Evolutionary conservation across 2,888 invertebrate species (phyloP), one percentile per base, ranked within the genome.

Genomic region (Beris chalybata): DNA sequence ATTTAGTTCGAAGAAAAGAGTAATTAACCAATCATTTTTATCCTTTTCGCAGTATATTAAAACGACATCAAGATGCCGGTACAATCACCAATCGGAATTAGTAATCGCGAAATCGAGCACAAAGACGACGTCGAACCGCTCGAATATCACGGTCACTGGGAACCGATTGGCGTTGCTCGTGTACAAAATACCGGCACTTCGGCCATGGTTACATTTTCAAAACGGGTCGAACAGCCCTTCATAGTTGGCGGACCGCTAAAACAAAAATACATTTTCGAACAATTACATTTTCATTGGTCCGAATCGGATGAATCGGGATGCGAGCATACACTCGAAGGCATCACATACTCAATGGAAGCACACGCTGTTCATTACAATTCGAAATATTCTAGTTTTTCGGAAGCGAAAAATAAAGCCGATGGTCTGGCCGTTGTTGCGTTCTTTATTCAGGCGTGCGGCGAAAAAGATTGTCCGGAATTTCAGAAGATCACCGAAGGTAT

Each of bases 281-380:
- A 92, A 76, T 83, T 91, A 78, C 92, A 92, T 79, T 91, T 92
- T 78, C 92, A 92, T 78, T 92, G 92, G 91, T 87, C 88, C 1
- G 87, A 88, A 29, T 86, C 86, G 59, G 88, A 89, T 72, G 87
- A 87, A 73, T 87, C 87, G 45, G 92, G 92, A 12, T 91, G 91
- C 72, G 92, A 92, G 76, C 92, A 92, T 75, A 87, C 88, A 43
- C 82, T 92, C 53, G 88, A 92, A 78, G 90, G 89, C 54, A 85
- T 77, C 66, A 88, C 90, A 70, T 90, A 86, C 72, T 89, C 89
- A 7, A 89, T 89, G 79, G 91, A 91, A 79, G 88, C 90, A 54
- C 92, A 92, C 75, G 86, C 91, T 64, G 92, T 92, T 0, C 92
- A 91, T 77, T 91, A 87, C 76, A 89, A 89, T 75, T 84, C 85